Evolutionary conservation across 1,140 invertebrate genomes (phyloP).

Genomic region (Caenorhabditis briggsae): DNA sequence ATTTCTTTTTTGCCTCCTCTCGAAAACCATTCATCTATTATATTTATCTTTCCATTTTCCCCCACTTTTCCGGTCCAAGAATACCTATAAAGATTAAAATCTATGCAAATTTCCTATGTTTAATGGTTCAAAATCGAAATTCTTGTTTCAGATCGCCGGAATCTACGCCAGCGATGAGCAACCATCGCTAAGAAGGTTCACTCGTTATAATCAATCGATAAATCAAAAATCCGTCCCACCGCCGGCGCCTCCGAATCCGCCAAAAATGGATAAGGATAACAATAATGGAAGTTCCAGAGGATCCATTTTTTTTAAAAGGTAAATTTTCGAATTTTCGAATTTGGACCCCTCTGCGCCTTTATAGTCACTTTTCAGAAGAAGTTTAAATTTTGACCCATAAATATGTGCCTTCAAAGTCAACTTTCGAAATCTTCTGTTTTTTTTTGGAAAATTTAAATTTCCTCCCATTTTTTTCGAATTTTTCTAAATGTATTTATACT

Average conservation of each 20-base stretch:
- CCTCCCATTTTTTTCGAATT: too few species aligned
- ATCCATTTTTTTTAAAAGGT: constrained; percentile 57
- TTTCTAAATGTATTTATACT: too few species aligned
- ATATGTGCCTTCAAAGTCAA: too few species aligned
- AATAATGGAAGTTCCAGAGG: background rate
- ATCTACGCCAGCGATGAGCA: constrained; percentile 59
- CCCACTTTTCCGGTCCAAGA: background rate
- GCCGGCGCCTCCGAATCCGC: constrained; percentile 39
- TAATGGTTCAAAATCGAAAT: background rate
- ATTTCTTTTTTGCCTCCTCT: background rate
- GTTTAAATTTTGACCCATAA: too few species aligned
- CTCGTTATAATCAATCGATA: constrained; percentile 57
- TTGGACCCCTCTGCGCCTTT: too few species aligned
- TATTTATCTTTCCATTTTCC: constrained; percentile 3
- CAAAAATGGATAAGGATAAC: constrained; percentile 2
- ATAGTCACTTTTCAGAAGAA: too few species aligned
- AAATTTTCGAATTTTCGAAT: background rate
- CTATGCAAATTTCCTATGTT: too few species aligned
- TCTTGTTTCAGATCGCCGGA: constrained; percentile 55
- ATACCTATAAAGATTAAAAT: background rate
- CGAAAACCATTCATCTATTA: constrained; percentile 33
- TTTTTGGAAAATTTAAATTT: too few species aligned
- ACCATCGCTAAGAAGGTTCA: constrained; percentile 59
- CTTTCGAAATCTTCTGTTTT: too few species aligned
- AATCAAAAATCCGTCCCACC: constrained; percentile 17